These are phyloP conservation scores for Cephus spinipes DNA, from an alignment of 2,888 invertebrate species.

Conservation along the genomic window DNA sequence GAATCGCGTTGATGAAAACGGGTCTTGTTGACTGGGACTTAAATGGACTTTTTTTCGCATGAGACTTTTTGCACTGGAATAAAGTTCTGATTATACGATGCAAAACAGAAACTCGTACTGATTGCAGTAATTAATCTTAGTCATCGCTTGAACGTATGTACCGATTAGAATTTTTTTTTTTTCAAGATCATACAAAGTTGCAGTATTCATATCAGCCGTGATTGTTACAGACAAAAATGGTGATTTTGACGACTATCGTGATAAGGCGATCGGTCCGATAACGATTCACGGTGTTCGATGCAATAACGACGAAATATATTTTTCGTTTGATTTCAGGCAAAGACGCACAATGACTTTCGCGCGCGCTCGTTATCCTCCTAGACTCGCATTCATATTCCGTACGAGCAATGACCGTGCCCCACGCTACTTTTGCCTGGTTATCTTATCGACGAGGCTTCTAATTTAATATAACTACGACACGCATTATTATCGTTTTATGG, in stretches of 20 bases:
- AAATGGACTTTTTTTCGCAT: neutral
- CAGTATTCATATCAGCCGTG: neutral
- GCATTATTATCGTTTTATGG: neutral
- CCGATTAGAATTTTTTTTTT: neutral
- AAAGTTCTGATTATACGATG: neutral
- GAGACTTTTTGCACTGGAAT: neutral
- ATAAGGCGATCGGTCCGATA: neutral
- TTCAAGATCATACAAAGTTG: neutral
- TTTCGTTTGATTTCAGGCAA: neutral
- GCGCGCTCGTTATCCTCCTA: neutral
- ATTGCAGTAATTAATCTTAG: neutral
- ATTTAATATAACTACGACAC: neutral
- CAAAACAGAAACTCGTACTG: neutral
- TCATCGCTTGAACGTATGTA: neutral
- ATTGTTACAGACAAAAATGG: neutral
- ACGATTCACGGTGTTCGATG: too few species aligned
- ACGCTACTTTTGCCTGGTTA: neutral
- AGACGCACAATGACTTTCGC: neutral
- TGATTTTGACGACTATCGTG: neutral
- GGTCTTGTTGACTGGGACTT: neutral
- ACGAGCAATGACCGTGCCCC: neutral
- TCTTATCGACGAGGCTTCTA: slow-evolving; percentile 8
- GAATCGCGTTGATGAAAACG: too few species aligned
- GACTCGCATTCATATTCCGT: neutral
- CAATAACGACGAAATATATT: neutral